Conservation (phyloP, 2,797 vertebrate genomes). For the Silurus lanzhouensis region DNA sequence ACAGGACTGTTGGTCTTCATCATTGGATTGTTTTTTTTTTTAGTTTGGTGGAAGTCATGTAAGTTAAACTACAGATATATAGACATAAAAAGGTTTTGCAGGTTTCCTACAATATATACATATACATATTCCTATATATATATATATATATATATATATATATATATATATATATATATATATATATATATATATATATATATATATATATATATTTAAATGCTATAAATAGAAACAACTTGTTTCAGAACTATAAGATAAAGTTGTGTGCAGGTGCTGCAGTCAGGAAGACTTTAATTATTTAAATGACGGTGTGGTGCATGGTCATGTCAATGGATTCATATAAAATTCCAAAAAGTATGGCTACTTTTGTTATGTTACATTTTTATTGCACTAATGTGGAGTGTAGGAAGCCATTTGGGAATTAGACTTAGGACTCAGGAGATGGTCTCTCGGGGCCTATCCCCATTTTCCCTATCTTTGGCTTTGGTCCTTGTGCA, state of each 20-base stretch:
- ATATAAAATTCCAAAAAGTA: neutral
- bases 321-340: neutral
- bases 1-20: conserved; percentile 12
- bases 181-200: too few relatives aligned
- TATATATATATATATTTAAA: neutral
- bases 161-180: too few relatives aligned
- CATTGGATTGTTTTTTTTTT: conserved; percentile 21
- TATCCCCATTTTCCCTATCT: conserved; percentile 13
- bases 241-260: neutral
- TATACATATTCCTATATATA: too few relatives aligned
- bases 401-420: neutral
- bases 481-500: neutral
- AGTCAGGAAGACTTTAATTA: neutral
- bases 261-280: neutral
- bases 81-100: neutral
- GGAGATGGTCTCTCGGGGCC: conserved; percentile 16
- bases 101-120: neutral
- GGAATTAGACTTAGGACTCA: neutral
- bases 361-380: neutral
- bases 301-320: neutral
- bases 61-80: neutral
- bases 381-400: neutral
- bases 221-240: neutral
- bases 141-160: too few relatives aligned
- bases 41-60: conserved; percentile 5